Percentiles rank a stretch among this genome's conserved stretches.
phyloP scores from a whole-genome alignment of 2,797 vertebrate genomes.

The Semotilus atromaculatus region DNA sequence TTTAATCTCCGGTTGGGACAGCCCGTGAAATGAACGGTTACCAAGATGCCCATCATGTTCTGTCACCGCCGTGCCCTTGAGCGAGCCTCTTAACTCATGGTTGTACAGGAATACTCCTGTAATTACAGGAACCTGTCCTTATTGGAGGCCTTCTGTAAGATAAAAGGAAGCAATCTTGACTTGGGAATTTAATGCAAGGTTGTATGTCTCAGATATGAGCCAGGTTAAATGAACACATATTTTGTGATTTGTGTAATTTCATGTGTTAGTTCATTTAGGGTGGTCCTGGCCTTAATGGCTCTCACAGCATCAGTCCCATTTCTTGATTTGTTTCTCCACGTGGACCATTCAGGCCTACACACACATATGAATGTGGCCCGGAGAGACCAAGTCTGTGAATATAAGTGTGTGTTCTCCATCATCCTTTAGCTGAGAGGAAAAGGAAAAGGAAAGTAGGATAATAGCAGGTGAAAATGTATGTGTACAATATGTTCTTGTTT shows the following conservation, averaged over 20 bases:
- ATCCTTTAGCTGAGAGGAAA: constrained; percentile 3
- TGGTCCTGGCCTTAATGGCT: constrained; percentile 40
- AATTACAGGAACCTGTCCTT: constrained; percentile 40
- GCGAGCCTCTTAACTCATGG: constrained; percentile 30
- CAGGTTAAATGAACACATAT: constrained; percentile 27
- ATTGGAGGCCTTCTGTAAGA: constrained; percentile 33
- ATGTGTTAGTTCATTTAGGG: constrained; percentile 26
- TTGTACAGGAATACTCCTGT: constrained; percentile 41
- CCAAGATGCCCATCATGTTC: constrained; percentile 39
- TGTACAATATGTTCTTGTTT: background rate
- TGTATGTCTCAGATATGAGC: constrained; percentile 25
- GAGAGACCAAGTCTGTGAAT: background rate
- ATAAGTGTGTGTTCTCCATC: constrained; percentile 8
- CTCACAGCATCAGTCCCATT: constrained; percentile 21
- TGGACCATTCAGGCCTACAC: constrained; percentile 21
- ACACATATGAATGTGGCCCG: background rate
- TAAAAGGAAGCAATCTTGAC: constrained; percentile 44
- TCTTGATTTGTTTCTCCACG: constrained; percentile 36
- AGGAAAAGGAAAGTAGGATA: background rate
- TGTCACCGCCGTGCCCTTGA: constrained; percentile 35
- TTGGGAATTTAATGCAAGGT: constrained; percentile 25
- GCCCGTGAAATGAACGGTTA: constrained; percentile 12
- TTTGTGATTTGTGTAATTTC: constrained; percentile 36
- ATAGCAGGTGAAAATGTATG: background rate
- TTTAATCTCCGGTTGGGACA: constrained; percentile 26